phyloP scores from a whole-genome alignment of 2,797 vertebrate genomes.

The Diplodus sargus region DNA sequence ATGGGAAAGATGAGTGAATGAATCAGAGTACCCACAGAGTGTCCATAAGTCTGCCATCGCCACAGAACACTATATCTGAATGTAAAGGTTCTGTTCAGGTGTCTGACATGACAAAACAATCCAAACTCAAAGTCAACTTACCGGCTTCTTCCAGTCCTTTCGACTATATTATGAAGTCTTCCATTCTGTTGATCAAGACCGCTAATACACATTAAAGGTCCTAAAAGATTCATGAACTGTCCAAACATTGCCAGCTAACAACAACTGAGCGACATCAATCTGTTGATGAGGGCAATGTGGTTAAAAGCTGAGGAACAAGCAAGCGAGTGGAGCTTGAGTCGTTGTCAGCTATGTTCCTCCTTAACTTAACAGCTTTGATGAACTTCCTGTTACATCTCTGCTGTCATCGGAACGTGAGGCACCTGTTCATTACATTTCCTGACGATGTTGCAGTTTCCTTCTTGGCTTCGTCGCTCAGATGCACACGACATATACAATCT shows the following conservation, averaged over 20 bases:
- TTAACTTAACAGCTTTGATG: neutral
- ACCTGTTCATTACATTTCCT: slow-evolving; percentile 33
- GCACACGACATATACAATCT: neutral
- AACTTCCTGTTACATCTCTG: slow-evolving; percentile 9
- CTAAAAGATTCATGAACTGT: neutral
- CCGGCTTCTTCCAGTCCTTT: neutral
- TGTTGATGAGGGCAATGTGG: neutral
- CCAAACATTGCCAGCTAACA: no score
- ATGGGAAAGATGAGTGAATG: neutral
- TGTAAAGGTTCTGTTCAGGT: neutral
- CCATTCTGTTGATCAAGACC: neutral
- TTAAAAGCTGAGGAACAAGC: neutral
- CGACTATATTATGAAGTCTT: no score
- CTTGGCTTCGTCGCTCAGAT: slow-evolving; percentile 12
- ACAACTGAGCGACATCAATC: neutral
- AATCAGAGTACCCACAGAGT: neutral
- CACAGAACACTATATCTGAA: no score
- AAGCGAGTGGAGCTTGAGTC: neutral
- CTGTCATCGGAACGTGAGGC: slow-evolving; percentile 1
- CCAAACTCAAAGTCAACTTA: no score
- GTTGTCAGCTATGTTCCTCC: neutral
- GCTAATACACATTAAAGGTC: neutral
- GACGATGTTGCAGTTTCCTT: slow-evolving; percentile 26
- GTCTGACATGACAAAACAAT: neutral
- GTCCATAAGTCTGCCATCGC: neutral